Base-by-base conservation (phyloP, 35 echinoderm and acorn worm species). In the Diadema setosum region DNA sequence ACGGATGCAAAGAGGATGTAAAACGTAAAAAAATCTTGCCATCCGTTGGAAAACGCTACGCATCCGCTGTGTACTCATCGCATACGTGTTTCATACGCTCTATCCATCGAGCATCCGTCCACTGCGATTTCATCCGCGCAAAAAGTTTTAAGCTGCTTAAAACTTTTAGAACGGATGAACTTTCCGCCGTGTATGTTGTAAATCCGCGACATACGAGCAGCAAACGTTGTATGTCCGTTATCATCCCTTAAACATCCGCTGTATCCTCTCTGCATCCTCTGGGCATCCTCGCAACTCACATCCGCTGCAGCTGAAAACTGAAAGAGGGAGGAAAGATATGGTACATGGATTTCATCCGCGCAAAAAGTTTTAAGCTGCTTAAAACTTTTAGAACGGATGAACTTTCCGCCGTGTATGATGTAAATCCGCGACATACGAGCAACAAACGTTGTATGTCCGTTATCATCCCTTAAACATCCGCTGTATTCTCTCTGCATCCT, bases 401-500 rank as follows among this genome's bases (percentile, higher is more conserved):
- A n/a, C n/a, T n/a, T n/a, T n/a, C n/a, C n/a, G n/a, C n/a, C n/a
- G n/a, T n/a, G n/a, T n/a, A n/a, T n/a, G n/a, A n/a, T n/a, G n/a
- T n/a, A n/a, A n/a, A n/a, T n/a, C n/a, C n/a, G n/a, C n/a, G n/a
- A n/a, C n/a, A 67, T 33, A 67, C 63, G 26, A 67, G 63, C 63
- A 67, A 67, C 63, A 67, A 67, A 67, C 63, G 8, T 67, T 32
- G 27, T 32, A 67, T 67, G 63, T 33, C 63, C 63, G 27, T 67
- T 67, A 33, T 32, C 63, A 67, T 32, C 27, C 26, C 9, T 67
- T 67, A 67, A 67, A 67, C 63, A 18, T 67, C 63, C 63, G 4
- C 63, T 67, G 63, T 67, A 67, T 67, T 34, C 63, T 67, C 63
- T 67, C 63, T 67, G 63, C 63, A 67, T 67, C 63, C 63, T 67